phyloP scores from a whole-genome alignment of 2,888 invertebrate species.

The Hydrotaea diabolus region DNA sequence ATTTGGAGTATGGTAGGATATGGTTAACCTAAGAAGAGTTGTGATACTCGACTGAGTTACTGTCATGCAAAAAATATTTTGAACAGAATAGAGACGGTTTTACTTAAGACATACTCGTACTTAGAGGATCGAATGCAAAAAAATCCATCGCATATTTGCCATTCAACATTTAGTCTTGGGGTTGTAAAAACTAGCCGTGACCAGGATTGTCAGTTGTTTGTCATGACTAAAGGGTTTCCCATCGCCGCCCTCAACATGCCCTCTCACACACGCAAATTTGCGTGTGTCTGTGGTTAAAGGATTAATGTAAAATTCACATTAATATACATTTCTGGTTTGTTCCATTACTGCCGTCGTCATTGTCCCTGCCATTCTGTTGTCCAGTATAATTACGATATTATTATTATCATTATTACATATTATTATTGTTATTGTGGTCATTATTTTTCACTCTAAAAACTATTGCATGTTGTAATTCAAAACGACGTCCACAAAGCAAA shows the following conservation, averaged over 20 bases:
- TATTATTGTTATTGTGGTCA: slow-evolving; percentile 64
- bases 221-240: too few species aligned
- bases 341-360: neutral
- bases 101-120: too few species aligned
- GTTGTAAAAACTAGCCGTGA: too few species aligned
- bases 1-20: neutral
- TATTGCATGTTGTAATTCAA: slow-evolving; percentile 26
- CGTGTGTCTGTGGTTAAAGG: slow-evolving; percentile 55
- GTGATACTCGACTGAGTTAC: neutral
- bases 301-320: slow-evolving; percentile 62
- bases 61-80: too few species aligned
- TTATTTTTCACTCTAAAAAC: slow-evolving; percentile 59
- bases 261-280: slow-evolving; percentile 35
- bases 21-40: neutral
- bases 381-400: slow-evolving; percentile 63
- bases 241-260: neutral
- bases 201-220: too few species aligned
- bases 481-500: neutral
- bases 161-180: too few species aligned
- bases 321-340: slow-evolving; percentile 56
- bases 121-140: too few species aligned
- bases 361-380: slow-evolving; percentile 41
- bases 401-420: slow-evolving; percentile 61
- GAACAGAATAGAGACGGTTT: too few species aligned
- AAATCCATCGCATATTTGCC: too few species aligned